A percentile compares a stretch with the other conserved stretches of the same genome.
These are phyloP conservation scores for Thalpophila matura DNA, from an alignment of 2,888 invertebrate genomes.

Conservation along the genomic window DNA sequence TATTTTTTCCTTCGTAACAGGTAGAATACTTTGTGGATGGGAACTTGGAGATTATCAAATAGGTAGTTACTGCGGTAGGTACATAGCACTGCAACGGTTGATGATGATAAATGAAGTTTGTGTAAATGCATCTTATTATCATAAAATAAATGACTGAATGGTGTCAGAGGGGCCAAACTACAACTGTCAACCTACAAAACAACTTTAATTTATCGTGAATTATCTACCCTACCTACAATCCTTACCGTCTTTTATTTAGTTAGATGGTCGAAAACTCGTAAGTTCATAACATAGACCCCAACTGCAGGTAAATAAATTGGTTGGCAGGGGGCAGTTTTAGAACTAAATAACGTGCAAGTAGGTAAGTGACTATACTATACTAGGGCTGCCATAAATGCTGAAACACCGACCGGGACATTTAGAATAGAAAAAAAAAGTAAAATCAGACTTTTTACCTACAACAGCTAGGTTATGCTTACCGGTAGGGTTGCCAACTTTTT, in stretches of 20 bases:
- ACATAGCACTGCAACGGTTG: neutral
- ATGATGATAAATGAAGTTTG: conserved; percentile 6
- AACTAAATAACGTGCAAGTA: conserved; percentile 11
- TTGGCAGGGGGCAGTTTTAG: neutral
- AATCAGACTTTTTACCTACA: too few species aligned
- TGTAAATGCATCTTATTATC: conserved; percentile 1
- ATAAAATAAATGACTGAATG: conserved; percentile 14
- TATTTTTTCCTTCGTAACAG: neutral
- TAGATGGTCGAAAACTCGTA: conserved; percentile 9
- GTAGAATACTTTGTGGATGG: neutral
- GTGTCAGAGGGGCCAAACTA: neutral
- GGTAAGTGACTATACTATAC: conserved; percentile 2
- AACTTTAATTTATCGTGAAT: neutral
- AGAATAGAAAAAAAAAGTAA: too few species aligned
- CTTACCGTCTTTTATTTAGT: neutral
- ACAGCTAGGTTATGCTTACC: too few species aligned
- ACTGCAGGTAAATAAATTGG: conserved; percentile 7
- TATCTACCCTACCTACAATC: neutral
- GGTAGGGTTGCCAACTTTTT: too few species aligned
- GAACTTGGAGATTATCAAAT: neutral
- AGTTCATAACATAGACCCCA: neutral
- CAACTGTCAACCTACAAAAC: conserved; percentile 1
- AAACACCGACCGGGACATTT: too few species aligned
- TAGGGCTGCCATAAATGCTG: too few species aligned
- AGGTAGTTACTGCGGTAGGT: neutral